Percentiles rank a stretch among this genome's conserved stretches.
These are phyloP conservation scores for Cephalopterus ornatus DNA, from an alignment of 2,113 vertebrate genomes.

Conservation along the genomic window DNA sequence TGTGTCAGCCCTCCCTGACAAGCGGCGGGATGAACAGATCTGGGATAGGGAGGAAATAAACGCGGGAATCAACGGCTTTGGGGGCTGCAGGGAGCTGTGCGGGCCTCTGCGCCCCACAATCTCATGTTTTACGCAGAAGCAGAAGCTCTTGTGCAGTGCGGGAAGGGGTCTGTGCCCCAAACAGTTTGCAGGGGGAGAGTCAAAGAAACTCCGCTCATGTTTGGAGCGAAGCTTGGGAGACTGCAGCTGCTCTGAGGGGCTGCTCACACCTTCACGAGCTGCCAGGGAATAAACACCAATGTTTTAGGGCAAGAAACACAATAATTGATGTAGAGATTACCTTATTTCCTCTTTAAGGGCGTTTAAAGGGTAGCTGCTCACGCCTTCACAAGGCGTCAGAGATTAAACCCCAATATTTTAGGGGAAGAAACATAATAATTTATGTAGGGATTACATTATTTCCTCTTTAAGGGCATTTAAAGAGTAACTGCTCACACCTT, in stretches of 20 bases:
- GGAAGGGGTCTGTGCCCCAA: not conserved
- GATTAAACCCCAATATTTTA: not conserved
- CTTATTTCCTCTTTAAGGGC: too few relatives aligned
- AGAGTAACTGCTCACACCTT: not conserved
- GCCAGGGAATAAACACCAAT: too few relatives aligned
- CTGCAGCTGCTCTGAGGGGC: not conserved
- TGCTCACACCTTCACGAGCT: not conserved
- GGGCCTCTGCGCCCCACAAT: not conserved
- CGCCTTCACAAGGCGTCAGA: fast-evolving
- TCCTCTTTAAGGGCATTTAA: not conserved
- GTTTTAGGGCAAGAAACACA: too few relatives aligned
- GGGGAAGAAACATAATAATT: not conserved
- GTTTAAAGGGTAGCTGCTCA: not conserved
- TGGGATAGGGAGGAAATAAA: constrained; percentile 63
- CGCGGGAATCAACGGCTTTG: constrained; percentile 56
- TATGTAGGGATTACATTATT: fast-evolving
- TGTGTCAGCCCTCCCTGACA: constrained; percentile 62
- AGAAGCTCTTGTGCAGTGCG: constrained; percentile 1
- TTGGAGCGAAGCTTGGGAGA: not conserved
- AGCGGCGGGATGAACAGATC: constrained; percentile 34
- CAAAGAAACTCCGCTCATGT: not conserved
- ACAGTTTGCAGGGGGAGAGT: not conserved
- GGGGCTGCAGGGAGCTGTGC: constrained; percentile 57
- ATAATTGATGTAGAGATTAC: too few relatives aligned
- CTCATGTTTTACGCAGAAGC: constrained; percentile 72